Evolutionary conservation across 2,888 invertebrate genomes (phyloP).

Genomic region (Spialia ferax): DNA sequence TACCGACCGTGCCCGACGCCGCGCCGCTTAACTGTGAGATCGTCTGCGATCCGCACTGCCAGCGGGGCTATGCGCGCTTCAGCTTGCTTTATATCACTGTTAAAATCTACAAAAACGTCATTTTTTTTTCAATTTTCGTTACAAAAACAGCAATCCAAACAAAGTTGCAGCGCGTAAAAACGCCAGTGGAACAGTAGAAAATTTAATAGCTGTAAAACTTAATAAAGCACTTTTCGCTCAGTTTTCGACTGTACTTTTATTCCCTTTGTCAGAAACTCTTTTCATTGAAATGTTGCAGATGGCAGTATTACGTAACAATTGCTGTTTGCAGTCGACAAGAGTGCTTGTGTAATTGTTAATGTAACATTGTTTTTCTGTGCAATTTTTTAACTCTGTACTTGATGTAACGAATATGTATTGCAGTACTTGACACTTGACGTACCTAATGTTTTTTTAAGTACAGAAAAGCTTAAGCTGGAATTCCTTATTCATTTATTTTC

Average conservation of each 20-base stretch:
- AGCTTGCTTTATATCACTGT: too few relatives aligned
- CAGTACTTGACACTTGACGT: too few relatives aligned
- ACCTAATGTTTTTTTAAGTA: too few relatives aligned
- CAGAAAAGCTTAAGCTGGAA: too few relatives aligned
- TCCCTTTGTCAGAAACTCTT: background rate
- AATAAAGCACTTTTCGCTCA: background rate
- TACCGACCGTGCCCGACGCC: too few relatives aligned
- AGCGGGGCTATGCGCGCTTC: too few relatives aligned
- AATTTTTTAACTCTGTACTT: too few relatives aligned
- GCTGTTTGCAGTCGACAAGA: background rate
- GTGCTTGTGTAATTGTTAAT: background rate
- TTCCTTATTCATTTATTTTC: too few relatives aligned
- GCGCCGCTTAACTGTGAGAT: too few relatives aligned
- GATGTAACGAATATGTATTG: too few relatives aligned
- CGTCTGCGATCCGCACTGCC: too few relatives aligned
- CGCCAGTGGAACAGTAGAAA: background rate
- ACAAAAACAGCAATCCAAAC: background rate
- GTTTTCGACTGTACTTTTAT: background rate
- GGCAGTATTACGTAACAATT: background rate
- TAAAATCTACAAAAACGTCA: too few relatives aligned
- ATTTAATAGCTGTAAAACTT: constrained; percentile 1
- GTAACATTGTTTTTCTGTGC: background rate
- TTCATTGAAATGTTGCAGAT: constrained; percentile 4
- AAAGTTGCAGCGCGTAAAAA: background rate
- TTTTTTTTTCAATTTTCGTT: background rate